Percentiles rank a stretch among this genome's conserved stretches.
Conservation (phyloP, 30 jellyfish, hydroid and myxozoan species). For the Cassiopea xamachana region DNA sequence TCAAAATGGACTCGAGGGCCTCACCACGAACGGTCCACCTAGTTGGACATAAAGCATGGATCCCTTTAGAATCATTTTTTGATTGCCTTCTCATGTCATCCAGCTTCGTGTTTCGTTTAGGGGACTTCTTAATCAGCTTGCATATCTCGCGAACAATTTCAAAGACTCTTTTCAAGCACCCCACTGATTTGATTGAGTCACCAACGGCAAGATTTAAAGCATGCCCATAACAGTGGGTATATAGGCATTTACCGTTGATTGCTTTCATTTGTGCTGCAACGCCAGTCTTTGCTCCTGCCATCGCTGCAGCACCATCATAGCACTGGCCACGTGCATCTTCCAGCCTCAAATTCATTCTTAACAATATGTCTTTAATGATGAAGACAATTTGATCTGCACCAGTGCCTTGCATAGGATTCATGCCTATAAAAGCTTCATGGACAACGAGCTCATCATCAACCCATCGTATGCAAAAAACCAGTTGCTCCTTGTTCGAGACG, state of each 20-base stretch:
- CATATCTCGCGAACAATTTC: constrained; percentile 34
- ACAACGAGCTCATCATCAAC: constrained; percentile 41
- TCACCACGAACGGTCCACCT: constrained; percentile 65
- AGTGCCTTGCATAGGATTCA: constrained; percentile 32
- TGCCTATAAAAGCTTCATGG: constrained; percentile 53
- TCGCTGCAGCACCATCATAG: constrained; percentile 74
- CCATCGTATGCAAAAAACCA: constrained; percentile 63
- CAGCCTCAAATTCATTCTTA: constrained; percentile 60
- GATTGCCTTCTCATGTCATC: constrained; percentile 14
- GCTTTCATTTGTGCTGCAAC: constrained; percentile 45
- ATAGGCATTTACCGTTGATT: constrained; percentile 47
- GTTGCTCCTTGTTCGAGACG: constrained; percentile 72
- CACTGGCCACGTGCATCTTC: constrained; percentile 74
- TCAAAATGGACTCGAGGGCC: neutral
- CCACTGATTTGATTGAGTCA: constrained; percentile 49
- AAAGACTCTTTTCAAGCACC: constrained; percentile 58
- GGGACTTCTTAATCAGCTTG: constrained; percentile 33
- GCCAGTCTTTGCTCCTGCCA: constrained; percentile 61
- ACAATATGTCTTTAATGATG: constrained; percentile 35
- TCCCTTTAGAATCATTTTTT: constrained; percentile 32
- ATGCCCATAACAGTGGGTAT: constrained; percentile 56
- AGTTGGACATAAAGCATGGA: constrained; percentile 62
- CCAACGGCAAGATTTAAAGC: constrained; percentile 63
- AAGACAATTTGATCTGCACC: constrained; percentile 35
- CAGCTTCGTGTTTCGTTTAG: constrained; percentile 49